Base-by-base conservation (phyloP, 2,888 invertebrate species). In the Calephelis perditalis region DNA sequence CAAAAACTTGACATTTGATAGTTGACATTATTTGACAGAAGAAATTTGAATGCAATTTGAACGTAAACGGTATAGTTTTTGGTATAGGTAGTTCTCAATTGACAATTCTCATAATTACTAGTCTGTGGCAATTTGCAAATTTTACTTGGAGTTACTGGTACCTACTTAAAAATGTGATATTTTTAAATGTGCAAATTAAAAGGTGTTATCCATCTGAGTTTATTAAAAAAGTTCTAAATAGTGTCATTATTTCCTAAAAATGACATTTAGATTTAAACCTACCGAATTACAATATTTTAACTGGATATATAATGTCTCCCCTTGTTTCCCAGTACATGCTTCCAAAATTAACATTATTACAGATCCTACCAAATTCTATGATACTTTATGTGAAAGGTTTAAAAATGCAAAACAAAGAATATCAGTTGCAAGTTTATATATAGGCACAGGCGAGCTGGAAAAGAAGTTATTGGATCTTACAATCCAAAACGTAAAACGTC, bases 381-480 rank as follows among this genome's bases (percentile, higher is more conserved):
- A 94, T 8, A 93, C 92, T 0, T 77, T 97, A 11, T 80, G 95
- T 67, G 91, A 94, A 56, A 93, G 94, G 76, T 94, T 95, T 75
- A 83, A 85, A 59, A 84, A 80, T 60, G 96, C 97, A 0, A 92
- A 92, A 63, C 84, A 88, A 58, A 92, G 97, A 70, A 95, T 98
- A 72, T 94, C 95, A 0, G 82, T 99, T 58, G 96, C 97, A 5
- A 98, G 99, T 64, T 88, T 99, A 10, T 99, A 99, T 78, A 87
- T 99, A 62, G 99, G 99, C 11, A 98, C 95, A 58, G 98, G 98
- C 0, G 78, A 91, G 15, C 84, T 97, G 70, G 99, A 99, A 82
- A 91, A 92, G 62, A 92, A 94, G 59, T 86, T 99, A 75, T 95
- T 97, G n/a, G 86, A 93, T 58, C 86, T 92, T 47, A 92, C 96